Evolutionary conservation across 1,140 invertebrate genomes (phyloP), one percentile per base, ranked within the genome.

Genomic region (Drosophila lacertosa): DNA sequence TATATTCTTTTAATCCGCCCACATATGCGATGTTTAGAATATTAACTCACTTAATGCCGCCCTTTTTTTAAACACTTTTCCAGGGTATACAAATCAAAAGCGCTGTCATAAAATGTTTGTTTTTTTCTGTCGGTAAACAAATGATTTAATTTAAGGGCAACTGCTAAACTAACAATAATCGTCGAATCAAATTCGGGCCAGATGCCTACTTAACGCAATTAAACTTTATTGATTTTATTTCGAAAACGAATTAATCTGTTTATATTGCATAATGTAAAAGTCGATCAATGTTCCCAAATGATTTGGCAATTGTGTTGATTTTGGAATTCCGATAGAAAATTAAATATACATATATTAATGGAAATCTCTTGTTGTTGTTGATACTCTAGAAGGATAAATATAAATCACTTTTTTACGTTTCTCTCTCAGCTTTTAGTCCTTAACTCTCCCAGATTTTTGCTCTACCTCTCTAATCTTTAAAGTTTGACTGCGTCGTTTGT

Each of bases 151-250:
- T 29, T 48, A 48, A 9, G 15, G 24, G 24, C 13, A 48, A 16
- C n/a, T 5, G 45, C 7, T 26, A 24, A 29, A 48, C 29, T 15
- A 13, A 47, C 7, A 47, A 47, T 47, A 47, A 29, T 15, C 45
- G 29, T 29, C 29, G 15, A 29, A 47, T 16, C 7, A 47, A 26
- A 24, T 47, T 35, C 32, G 32, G 11, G 1, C 32, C 11, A n/a
- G 32, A 9, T 47, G 24, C 5, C 45, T 4, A n/a, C 45, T 22
- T 16, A 16, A 32, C 29, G 45, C 45, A 48, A 48, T 48, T 16
- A 48, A 48, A 9, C 10, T 48, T 48, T 29, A 48, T 48, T 48
- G 24, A 13, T 29, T 4, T 29, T n/a, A n/a, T 48, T 48, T 48
- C 45, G 29, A 48, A 48, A 48, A 15, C 45, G 45, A 0, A 4